These are phyloP conservation scores for Gastracanthus pulcherrimus DNA, from an alignment of 2,888 invertebrate species.

Conservation along the genomic window DNA sequence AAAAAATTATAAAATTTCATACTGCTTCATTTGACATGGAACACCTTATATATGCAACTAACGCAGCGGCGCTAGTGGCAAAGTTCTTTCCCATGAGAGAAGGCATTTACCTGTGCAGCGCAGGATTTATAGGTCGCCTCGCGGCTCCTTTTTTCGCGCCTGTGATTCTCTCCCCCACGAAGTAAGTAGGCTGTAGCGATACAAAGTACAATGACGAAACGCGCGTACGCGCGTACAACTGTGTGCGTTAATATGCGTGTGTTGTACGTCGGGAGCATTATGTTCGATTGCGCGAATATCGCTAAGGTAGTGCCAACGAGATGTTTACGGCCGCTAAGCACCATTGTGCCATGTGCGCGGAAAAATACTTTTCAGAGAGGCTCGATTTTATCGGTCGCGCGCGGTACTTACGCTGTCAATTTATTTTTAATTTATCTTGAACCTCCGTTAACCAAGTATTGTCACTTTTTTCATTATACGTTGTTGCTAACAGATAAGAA, in stretches of 20 bases:
- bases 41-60: background rate
- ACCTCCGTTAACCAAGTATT: too few relatives aligned
- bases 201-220: background rate
- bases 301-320: too few relatives aligned
- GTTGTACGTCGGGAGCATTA: too few relatives aligned
- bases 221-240: background rate
- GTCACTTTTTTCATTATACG: too few relatives aligned
- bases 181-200: background rate
- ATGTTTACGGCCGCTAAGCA: background rate
- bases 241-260: too few relatives aligned
- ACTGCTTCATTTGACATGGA: background rate
- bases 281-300: too few relatives aligned
- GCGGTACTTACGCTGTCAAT: background rate
- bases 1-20: background rate
- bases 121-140: conserved; percentile 32
- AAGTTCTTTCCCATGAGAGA: conserved; percentile 32
- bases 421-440: background rate
- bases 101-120: conserved; percentile 1
- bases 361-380: background rate
- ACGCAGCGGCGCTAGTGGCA: background rate
- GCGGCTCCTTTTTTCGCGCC: background rate
- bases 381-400: background rate
- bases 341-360: background rate
- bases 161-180: background rate
- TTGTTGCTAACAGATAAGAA: too few relatives aligned